A percentile compares a stretch with the other conserved stretches of the same genome.
phyloP scores from a whole-genome alignment of 2,113 vertebrate genomes.

The Myotis yumanensis region DNA sequence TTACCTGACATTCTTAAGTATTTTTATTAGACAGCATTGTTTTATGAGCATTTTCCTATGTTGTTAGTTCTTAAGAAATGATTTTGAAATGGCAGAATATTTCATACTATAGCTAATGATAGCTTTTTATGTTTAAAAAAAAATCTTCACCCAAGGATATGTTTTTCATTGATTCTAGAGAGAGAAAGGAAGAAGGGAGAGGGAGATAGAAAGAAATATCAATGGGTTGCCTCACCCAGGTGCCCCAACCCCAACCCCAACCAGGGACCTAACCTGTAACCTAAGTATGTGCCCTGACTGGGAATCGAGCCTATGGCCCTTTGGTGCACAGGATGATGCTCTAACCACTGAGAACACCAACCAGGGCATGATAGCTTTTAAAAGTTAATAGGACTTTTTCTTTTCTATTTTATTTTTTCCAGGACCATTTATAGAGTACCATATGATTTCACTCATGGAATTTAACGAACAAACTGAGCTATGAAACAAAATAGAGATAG shows the following conservation, averaged over 20 bases:
- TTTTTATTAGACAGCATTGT: background rate
- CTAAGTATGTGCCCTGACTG: background rate
- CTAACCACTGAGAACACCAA: background rate
- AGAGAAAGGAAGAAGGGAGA: background rate
- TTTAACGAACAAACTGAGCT: no score
- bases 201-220: background rate
- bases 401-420: no score
- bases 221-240: background rate
- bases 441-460: no score
- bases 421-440: no score
- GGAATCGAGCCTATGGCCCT: background rate
- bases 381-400: background rate
- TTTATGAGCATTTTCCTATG: constrained; percentile 31
- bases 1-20: background rate
- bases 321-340: background rate
- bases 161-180: background rate
- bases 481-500: no score
- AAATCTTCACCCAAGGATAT: background rate
- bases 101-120: background rate
- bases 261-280: background rate
- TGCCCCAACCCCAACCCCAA: background rate
- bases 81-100: background rate
- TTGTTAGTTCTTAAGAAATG: constrained; percentile 20
- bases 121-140: background rate
- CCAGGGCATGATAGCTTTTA: background rate